Conservation (phyloP, 1,140 invertebrate species). For the Bombus terrestris region DNA sequence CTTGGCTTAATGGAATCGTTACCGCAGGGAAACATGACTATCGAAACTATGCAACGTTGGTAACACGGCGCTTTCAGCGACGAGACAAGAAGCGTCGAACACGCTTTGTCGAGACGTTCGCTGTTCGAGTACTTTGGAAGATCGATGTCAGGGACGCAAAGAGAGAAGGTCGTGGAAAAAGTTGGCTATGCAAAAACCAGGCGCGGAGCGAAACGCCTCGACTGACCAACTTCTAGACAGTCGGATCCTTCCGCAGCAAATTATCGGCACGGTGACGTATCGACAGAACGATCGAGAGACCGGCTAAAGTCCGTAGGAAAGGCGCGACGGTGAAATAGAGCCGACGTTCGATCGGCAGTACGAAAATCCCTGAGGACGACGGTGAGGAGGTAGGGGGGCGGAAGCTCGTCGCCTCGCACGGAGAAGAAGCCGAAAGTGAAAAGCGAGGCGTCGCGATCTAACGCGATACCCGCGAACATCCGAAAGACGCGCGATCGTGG, state of each 20-base stretch:
- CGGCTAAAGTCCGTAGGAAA: too few relatives aligned
- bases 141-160: not conserved
- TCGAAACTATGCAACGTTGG: not conserved
- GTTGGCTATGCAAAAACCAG: not conserved
- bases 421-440: not conserved
- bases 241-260: not conserved
- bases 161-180: not conserved
- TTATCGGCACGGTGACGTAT: slow-evolving; percentile 9
- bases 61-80: too few relatives aligned
- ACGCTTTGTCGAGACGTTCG: not conserved
- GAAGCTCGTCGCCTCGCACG: not conserved
- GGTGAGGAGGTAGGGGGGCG: fast-evolving
- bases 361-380: not conserved
- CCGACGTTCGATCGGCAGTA: not conserved
- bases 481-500: too few relatives aligned
- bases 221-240: not conserved
- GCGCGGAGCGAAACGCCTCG: not conserved
- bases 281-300: slow-evolving; percentile 6
- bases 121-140: not conserved
- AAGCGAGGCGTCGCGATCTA: not conserved
- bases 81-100: not conserved
- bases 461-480: not conserved
- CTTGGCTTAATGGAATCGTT: not conserved
- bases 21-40: not conserved
- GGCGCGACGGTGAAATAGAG: not conserved